Conservation (phyloP, 2,888 invertebrate species). For the Heliconius cydno region DNA sequence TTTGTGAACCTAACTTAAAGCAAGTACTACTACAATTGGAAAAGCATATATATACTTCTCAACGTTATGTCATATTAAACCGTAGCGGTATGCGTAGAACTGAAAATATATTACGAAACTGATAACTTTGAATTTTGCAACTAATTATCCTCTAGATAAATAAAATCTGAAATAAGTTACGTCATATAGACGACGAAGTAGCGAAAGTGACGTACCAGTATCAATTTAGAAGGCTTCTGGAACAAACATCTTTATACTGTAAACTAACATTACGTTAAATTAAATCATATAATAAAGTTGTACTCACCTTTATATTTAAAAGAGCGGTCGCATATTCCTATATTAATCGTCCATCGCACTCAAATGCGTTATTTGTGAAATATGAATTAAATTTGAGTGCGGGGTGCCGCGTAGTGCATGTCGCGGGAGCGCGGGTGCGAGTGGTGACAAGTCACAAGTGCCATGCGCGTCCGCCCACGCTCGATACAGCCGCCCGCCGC, state of each 20-base stretch:
- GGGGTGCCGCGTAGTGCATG: slow-evolving; percentile 64
- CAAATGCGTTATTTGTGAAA: slow-evolving; percentile 54
- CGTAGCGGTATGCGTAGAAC: background rate
- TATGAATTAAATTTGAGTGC: slow-evolving; percentile 54
- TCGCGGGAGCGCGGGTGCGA: slow-evolving; percentile 58
- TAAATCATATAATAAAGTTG: slow-evolving; percentile 15
- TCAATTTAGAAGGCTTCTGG: slow-evolving; percentile 4
- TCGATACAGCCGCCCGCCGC: slow-evolving; percentile 64
- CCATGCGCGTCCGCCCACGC: slow-evolving; percentile 76
- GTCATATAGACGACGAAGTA: slow-evolving; percentile 36
- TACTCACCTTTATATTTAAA: slow-evolving; percentile 64
- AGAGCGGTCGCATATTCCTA: slow-evolving; percentile 55
- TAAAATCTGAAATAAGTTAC: slow-evolving; percentile 35
- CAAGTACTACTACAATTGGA: background rate
- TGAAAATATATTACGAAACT: background rate
- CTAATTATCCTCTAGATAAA: background rate
- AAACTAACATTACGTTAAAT: background rate
- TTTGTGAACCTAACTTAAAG: background rate
- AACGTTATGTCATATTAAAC: background rate
- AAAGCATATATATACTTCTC: background rate
- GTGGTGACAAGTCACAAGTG: slow-evolving; percentile 62
- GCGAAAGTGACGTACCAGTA: slow-evolving; percentile 36
- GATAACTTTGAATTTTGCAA: slow-evolving; percentile 1
- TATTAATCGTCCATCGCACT: slow-evolving; percentile 60
- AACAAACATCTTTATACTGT: slow-evolving; percentile 7